Evolutionary conservation across 2,113 vertebrate species (phyloP).

Genomic region (western clawed frog (Xenopus tropicalis)): UCB_Xtro_10.0 CM004449.2:49406501-49407000

Average conservation of each 20-base stretch:
- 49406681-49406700: not conserved
- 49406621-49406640: slow-evolving; percentile 2
- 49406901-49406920: too few relatives aligned
- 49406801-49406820: not conserved
- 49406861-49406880: not conserved
- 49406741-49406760: slow-evolving; percentile 13
- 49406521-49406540: too few relatives aligned
- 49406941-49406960: too few relatives aligned
- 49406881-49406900: too few relatives aligned
- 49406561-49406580: too few relatives aligned
- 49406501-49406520: too few relatives aligned
- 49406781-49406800: slow-evolving; percentile 3
- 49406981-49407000: too few relatives aligned
- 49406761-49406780: not conserved
- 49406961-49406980: too few relatives aligned
- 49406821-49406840: not conserved
- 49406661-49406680: slow-evolving; percentile 3
- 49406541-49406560: too few relatives aligned
- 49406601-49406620: slow-evolving; percentile 14
- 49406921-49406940: too few relatives aligned
- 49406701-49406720: not conserved
- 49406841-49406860: slow-evolving; percentile 1
- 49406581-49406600: not conserved
- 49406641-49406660: slow-evolving; percentile 23
- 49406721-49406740: not conserved